Conservation (phyloP, 2,113 vertebrate genomes). For the Malurus cyaneus region DNA sequence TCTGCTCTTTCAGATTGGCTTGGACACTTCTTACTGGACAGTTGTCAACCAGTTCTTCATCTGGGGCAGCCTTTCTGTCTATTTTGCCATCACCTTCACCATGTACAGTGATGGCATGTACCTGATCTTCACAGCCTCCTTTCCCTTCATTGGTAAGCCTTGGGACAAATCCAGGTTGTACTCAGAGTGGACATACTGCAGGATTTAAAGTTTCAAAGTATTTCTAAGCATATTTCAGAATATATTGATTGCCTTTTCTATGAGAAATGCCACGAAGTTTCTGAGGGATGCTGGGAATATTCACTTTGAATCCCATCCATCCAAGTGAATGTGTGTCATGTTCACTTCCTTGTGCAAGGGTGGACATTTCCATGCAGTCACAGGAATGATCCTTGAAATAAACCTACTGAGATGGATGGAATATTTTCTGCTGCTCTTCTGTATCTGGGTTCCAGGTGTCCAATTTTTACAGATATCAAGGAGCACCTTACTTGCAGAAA, state of each 20-base stretch:
- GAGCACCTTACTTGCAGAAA: background rate
- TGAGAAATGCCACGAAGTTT: background rate
- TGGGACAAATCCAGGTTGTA: background rate
- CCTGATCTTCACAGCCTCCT: constrained; percentile 82
- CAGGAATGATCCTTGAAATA: background rate
- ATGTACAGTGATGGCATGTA: constrained; percentile 93
- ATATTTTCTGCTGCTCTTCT: background rate
- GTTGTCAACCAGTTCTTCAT: constrained; percentile 90
- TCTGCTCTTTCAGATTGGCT: constrained; percentile 79
- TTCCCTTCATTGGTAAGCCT: constrained; percentile 89
- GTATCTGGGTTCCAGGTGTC: background rate
- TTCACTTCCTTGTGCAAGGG: background rate
- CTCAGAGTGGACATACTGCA: background rate
- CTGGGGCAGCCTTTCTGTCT: constrained; percentile 92
- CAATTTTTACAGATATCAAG: background rate
- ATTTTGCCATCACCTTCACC: constrained; percentile 88
- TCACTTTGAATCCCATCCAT: background rate
- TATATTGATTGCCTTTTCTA: background rate
- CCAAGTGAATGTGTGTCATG: rapidly evolving
- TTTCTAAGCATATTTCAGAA: background rate
- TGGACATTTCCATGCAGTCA: background rate
- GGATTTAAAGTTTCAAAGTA: background rate
- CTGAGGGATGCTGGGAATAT: background rate
- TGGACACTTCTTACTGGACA: constrained; percentile 93
- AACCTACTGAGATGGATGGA: background rate